These are phyloP conservation scores for Rhombomys opimus DNA, from an alignment of 2,113 vertebrate species.

Conservation along the genomic window DNA sequence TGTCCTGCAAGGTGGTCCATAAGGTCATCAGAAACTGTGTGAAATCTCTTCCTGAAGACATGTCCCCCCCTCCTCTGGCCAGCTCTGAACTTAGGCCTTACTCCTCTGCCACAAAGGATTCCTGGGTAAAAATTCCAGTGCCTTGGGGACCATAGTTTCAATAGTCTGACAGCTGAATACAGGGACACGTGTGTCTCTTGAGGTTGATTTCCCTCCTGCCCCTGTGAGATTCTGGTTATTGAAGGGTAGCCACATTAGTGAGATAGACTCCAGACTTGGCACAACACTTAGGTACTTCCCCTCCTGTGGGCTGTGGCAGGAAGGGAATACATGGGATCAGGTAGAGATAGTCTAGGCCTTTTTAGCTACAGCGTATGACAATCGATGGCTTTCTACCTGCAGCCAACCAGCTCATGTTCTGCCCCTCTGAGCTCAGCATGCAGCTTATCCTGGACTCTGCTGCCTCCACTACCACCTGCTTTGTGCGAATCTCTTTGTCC, in stretches of 20 bases:
- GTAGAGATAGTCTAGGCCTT: fast-evolving
- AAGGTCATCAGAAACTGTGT: background rate
- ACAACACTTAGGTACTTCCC: background rate
- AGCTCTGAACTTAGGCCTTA: background rate
- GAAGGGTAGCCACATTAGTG: fast-evolving
- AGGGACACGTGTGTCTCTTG: background rate
- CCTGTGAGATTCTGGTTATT: background rate
- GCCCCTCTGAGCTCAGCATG: fast-evolving
- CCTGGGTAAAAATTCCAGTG: background rate
- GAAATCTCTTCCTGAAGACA: background rate
- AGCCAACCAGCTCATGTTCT: fast-evolving
- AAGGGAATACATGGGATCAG: background rate
- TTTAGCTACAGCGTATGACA: fast-evolving
- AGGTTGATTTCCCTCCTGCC: background rate
- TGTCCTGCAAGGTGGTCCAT: background rate
- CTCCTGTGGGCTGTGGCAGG: background rate
- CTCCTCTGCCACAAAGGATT: background rate
- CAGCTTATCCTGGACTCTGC: background rate
- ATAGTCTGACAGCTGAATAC: background rate
- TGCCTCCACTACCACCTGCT: background rate
- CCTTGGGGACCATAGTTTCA: background rate
- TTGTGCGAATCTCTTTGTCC: background rate
- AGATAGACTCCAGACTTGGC: background rate
- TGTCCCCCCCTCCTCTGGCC: background rate
- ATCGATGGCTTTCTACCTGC: fast-evolving